Evolutionary conservation across 30 jellyfish, hydroid and myxozoan genomes (phyloP).

Genomic region (Phacellophora camtschatica): DNA sequence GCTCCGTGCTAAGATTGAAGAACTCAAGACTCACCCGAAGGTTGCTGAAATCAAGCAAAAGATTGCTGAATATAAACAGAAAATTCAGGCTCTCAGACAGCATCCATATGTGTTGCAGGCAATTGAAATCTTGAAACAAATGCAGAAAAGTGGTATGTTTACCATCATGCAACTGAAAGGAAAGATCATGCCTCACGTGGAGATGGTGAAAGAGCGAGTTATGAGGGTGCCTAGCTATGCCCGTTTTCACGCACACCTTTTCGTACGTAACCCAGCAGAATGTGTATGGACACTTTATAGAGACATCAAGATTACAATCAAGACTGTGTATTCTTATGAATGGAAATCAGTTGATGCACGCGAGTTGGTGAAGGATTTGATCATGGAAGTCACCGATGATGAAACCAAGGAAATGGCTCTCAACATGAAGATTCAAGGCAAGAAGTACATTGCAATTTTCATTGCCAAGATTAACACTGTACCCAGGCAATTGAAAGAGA

Average conservation of each 20-base stretch:
- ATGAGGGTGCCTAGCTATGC: constrained; percentile 32
- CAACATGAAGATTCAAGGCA: neutral
- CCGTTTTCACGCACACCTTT: constrained; percentile 16
- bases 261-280: constrained; percentile 91
- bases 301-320: neutral
- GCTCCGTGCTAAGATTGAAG: constrained; percentile 47
- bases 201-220: neutral
- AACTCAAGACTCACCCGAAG: constrained; percentile 60
- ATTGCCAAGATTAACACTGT: constrained; percentile 5
- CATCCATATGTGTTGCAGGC: constrained; percentile 55
- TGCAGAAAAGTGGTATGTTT: constrained; percentile 67
- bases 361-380: constrained; percentile 17
- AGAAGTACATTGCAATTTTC: neutral
- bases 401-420: constrained; percentile 32
- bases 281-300: constrained; percentile 82
- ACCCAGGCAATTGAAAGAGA: constrained; percentile 25
- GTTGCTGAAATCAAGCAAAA: constrained; percentile 45
- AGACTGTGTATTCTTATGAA: constrained; percentile 1
- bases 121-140: constrained; percentile 38
- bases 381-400: constrained; percentile 56
- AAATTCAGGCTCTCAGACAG: constrained; percentile 30
- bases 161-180: constrained; percentile 59
- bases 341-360: constrained; percentile 35
- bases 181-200: constrained; percentile 41
- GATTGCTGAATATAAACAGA: constrained; percentile 43